Evolutionary conservation across 2,113 vertebrate species (phyloP).

Genomic region (Callipepla squamata): DNA sequence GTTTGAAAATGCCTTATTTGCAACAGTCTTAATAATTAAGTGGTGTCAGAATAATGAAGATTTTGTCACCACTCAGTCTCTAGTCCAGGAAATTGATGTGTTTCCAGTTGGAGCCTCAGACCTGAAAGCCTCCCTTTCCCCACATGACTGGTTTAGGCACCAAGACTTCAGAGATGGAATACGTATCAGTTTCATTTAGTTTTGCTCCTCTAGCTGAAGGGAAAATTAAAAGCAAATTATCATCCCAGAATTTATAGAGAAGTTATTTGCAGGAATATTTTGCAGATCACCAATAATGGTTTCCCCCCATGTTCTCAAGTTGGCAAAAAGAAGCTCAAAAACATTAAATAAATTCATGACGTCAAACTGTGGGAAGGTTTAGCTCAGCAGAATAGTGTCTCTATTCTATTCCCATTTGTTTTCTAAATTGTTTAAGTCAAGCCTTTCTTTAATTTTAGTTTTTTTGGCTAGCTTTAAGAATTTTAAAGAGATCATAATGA

Average conservation of each 20-base stretch:
- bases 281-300: not conserved
- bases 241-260: not conserved
- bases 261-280: not conserved
- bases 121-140: not conserved
- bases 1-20: not conserved
- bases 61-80: not conserved
- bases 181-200: rapidly evolving
- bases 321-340: not conserved
- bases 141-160: not conserved
- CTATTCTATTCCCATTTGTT: conserved; percentile 15
- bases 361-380: not conserved
- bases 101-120: not conserved
- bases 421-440: conserved; percentile 30
- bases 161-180: rapidly evolving
- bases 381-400: not conserved
- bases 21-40: not conserved
- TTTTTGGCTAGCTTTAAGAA: conserved; percentile 24
- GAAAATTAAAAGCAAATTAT: not conserved
- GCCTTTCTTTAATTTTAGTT: conserved; percentile 57
- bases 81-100: not conserved
- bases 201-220: not conserved
- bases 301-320: not conserved
- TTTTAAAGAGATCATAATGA: conserved; percentile 52
- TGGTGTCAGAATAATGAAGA: not conserved
- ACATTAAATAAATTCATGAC: not conserved